Evolutionary conservation across 1,140 invertebrate species (phyloP).

Genomic region (Euglossa dilemma): DNA sequence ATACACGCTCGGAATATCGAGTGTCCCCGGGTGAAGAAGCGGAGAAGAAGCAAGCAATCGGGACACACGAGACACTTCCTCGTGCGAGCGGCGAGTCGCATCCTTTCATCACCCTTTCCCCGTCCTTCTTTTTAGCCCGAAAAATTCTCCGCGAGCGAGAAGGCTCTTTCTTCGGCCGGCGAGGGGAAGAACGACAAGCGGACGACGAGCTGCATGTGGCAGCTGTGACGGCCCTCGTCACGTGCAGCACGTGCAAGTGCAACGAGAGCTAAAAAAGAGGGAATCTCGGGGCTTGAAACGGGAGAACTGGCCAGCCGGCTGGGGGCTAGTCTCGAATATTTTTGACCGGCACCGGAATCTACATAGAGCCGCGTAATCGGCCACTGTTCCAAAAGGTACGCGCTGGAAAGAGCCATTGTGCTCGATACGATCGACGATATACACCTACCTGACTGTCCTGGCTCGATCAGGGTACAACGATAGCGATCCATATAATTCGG

Average conservation of each 20-base stretch:
- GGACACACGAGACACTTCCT: conserved; percentile 79
- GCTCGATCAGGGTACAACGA: no score
- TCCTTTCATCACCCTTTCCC: conserved; percentile 61
- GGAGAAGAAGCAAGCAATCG: conserved; percentile 64
- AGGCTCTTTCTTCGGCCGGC: conserved; percentile 9
- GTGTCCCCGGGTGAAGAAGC: conserved; percentile 69
- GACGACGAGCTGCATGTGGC: conserved; percentile 57
- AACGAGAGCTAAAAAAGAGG: conserved; percentile 38
- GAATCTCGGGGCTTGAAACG: conserved; percentile 37
- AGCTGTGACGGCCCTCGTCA: conserved; percentile 69
- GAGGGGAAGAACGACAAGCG: conserved; percentile 9
- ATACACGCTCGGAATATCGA: conserved; percentile 78
- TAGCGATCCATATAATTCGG: no score
- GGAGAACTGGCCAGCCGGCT: background rate
- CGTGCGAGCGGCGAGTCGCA: conserved; percentile 61
- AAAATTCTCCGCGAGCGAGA: conserved; percentile 26
- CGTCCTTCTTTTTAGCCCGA: conserved; percentile 42
- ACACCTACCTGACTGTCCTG: no score
- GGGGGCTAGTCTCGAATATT: background rate
- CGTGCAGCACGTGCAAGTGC: conserved; percentile 66
- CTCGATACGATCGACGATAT: no score
- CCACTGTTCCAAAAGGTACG: background rate
- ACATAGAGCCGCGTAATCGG: background rate
- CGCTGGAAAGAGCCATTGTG: no score
- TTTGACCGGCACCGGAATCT: background rate